Evolutionary conservation across 1,140 invertebrate species (phyloP), one percentile per base, ranked within the genome.

Genomic region (Pseudomyrmex pallidus): DNA sequence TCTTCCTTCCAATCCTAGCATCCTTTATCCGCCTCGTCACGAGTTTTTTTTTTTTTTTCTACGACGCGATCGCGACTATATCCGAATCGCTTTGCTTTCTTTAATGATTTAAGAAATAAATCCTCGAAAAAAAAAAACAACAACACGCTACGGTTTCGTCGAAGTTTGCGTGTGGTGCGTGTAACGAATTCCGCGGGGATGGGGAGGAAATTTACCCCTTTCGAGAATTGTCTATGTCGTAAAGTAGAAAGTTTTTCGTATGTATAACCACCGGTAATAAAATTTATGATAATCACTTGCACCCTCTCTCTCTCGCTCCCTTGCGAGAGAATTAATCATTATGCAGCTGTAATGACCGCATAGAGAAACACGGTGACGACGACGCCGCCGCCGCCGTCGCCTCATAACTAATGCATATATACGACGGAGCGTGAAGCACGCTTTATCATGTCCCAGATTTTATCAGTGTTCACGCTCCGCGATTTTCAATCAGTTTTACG

Each of bases 211-310:
- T 35, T 59, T 48, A 80, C 44, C 59, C 22, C 35, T 72, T 70
- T 80, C 20, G n/a, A 63, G 22, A 67, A 70, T 22, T 20, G 35
- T 35, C 35, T 7, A 1, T 35, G 35, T 59, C 63, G 62, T 68
- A 61, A 67, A 9, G 20, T 35, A 57, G 20, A 70, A 48, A 70
- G 20, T 61, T 59, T 70, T 48, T 35, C 35, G 35, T 35, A 35
- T 35, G 56, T 77, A 76, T n/a, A n/a, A n/a, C 74, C 22, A 20
- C 35, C 25, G n/a, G 74, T 54, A 54, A 85, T 88, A 88, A 88
- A 88, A 85, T 72, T 66, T 61, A 76, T 77, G 85, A 82, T 88
- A 88, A 88, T 88, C 74, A 88, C 74, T 87, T 87, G 85, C 87
- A 88, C 87, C 83, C 85, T 67, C 44, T 35, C 35, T 25, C 25